A percentile compares a stretch with the other conserved stretches of the same genome.
Conservation (phyloP, 2,113 vertebrate genomes). For the Hiodon tergisus region DNA sequence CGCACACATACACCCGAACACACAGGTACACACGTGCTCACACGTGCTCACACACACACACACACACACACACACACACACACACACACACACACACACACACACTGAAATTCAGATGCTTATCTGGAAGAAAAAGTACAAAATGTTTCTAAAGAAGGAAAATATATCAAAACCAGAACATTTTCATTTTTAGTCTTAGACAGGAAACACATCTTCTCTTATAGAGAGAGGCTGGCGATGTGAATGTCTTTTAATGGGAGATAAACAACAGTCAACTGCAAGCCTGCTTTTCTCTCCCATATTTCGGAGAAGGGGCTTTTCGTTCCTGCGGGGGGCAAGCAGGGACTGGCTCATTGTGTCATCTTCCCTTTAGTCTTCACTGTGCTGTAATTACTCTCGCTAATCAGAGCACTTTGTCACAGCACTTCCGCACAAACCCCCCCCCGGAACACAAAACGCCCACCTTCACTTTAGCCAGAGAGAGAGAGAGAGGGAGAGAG, state of each 20-base stretch:
- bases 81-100: too few species aligned
- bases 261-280: not conserved
- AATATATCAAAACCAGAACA: not conserved
- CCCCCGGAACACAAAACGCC: slow-evolving; percentile 44
- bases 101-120: too few species aligned
- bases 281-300: not conserved
- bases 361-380: slow-evolving; percentile 47
- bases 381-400: slow-evolving; percentile 65
- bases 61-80: too few species aligned
- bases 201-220: not conserved
- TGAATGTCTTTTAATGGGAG: not conserved
- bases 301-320: not conserved
- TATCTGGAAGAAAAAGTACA: too few species aligned
- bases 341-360: slow-evolving; percentile 42
- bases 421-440: slow-evolving; percentile 57
- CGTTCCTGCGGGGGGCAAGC: slow-evolving; percentile 35
- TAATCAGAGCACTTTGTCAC: slow-evolving; percentile 70
- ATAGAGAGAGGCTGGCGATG: not conserved
- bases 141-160: not conserved
- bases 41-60: too few species aligned
- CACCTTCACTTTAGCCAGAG: slow-evolving; percentile 18
- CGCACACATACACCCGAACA: too few species aligned
- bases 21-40: too few species aligned
- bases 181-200: not conserved
- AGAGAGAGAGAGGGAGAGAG: too few species aligned